A percentile compares a stretch with the other conserved stretches of the same genome.
These are phyloP conservation scores for Pachyseris speciosa DNA, from an alignment of 64 coral and sea anemone species.

Conservation along the genomic window DNA sequence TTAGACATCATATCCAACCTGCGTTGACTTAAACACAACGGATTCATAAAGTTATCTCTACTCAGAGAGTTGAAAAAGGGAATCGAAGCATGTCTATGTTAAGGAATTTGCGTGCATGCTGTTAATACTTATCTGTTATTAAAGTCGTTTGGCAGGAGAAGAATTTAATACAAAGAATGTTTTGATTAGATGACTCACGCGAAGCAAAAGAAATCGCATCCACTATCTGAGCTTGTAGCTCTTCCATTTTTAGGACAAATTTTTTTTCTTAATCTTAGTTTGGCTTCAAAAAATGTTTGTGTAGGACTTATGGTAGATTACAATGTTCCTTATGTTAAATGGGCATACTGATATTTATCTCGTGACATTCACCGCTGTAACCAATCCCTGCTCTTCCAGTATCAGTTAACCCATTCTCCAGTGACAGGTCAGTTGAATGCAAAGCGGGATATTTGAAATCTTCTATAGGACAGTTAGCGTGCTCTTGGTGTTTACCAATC, in stretches of 20 bases:
- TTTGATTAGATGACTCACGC: slow-evolving; percentile 1
- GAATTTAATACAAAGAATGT: neutral
- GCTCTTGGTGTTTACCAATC: neutral
- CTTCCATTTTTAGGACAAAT: neutral
- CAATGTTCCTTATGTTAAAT: neutral
- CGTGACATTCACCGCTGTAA: neutral
- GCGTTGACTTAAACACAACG: neutral
- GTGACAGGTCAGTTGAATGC: neutral
- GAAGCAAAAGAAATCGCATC: neutral
- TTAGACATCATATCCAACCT: slow-evolving; percentile 10
- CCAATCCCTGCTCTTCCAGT: slow-evolving; percentile 18
- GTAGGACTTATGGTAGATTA: neutral
- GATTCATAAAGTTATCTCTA: neutral
- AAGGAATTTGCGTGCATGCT: slow-evolving; percentile 8
- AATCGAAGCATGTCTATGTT: slow-evolving; percentile 16
- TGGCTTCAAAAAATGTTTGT: neutral
- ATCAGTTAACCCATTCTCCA: slow-evolving; percentile 13
- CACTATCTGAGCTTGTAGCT: neutral
- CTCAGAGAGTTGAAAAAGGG: slow-evolving; percentile 19
- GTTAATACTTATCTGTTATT: slow-evolving; percentile 20
- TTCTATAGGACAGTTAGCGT: neutral
- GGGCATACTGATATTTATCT: neutral
- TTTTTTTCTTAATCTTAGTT: neutral
- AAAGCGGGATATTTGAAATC: slow-evolving; percentile 22
- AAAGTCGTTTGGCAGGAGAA: neutral